Base-by-base conservation (phyloP, 1,140 invertebrate genomes). In the Drosophila parabipectinata region DNA sequence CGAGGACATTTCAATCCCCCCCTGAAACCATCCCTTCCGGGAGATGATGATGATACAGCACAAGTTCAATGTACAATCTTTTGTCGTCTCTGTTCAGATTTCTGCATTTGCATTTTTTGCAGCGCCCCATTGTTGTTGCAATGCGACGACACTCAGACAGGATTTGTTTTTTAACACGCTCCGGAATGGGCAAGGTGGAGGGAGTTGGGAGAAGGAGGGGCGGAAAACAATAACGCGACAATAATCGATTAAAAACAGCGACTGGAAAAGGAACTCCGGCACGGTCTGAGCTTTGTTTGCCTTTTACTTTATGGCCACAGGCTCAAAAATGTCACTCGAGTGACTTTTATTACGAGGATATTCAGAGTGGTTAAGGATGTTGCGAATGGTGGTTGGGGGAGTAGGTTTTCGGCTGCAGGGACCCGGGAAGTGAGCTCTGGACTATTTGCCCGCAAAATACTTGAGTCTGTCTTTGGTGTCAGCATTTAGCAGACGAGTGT, bases 391-490 rank as follows among this genome's bases (percentile, higher is more conserved):
- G 30, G 4, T 4, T 1, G 26, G 39, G 14, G n/a, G 21, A 4
- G 45, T 15, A 51, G 18, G 18, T 44, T 44, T 44, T 44, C 14
- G 41, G 41, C 6, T 14, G 41, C 41, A 44, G 3, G 14, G 32
- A 39, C 44, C 45, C 15, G 5, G 14, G 8, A 4, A 9, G 34
- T n/a, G 6, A 48, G 12, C 45, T 63, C 26, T 52, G 56, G 83
- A 88, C 82, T 87, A 87, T 87, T 87, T 88, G 75, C 78, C 82
- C 82, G 82, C 82, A 87, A 82, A 79, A 87, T 88, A 76, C 82
- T 87, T 87, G 72, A 87, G 75, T 57, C 71, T 58, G 67, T 60
- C 72, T 81, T 88, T 87, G 82, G 82, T 87, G 82, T 87, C 82
- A 87, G 82, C 82, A 79, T 87, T 87, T 87, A 88, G 52, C 72